phyloP scores from a whole-genome alignment of 2,888 invertebrate species.

The Linnaemya vulpina region DNA sequence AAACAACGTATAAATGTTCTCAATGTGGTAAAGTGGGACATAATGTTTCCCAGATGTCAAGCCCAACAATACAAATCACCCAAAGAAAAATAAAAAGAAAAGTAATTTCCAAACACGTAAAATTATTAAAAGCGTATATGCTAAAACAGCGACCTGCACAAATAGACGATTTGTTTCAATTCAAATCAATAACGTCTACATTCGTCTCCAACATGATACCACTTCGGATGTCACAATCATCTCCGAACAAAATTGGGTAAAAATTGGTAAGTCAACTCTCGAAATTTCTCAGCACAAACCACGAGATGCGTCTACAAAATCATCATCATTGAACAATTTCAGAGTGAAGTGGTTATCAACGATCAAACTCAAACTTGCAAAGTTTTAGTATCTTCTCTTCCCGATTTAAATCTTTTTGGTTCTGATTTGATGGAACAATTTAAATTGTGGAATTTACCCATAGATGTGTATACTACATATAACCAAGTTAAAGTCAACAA shows the following conservation, averaged over 20 bases:
- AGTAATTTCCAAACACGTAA: slow-evolving; percentile 15
- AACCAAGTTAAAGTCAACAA: not conserved
- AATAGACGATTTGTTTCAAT: slow-evolving; percentile 40
- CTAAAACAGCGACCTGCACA: not conserved
- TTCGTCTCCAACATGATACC: slow-evolving; percentile 54
- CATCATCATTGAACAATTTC: slow-evolving; percentile 43
- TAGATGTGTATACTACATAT: slow-evolving; percentile 36
- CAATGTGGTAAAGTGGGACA: slow-evolving; percentile 53
- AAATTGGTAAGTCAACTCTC: too few relatives aligned
- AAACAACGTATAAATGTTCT: slow-evolving; percentile 50
- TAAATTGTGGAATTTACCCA: slow-evolving; percentile 55
- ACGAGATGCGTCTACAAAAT: slow-evolving; percentile 51
- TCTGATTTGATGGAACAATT: slow-evolving; percentile 59
- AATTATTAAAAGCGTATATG: slow-evolving; percentile 16
- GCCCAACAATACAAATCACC: not conserved
- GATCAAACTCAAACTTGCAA: not conserved
- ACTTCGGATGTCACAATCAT: slow-evolving; percentile 67
- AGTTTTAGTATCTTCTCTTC: slow-evolving; percentile 52
- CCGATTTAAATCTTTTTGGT: slow-evolving; percentile 38
- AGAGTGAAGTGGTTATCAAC: slow-evolving; percentile 14
- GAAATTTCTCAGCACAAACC: too few relatives aligned
- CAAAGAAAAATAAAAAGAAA: slow-evolving; percentile 4
- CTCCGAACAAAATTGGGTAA: not conserved
- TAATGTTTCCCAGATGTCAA: slow-evolving; percentile 40
- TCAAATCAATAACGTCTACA: slow-evolving; percentile 21